Conservation (phyloP, 2,797 vertebrate genomes). For the Typhlichthys eigenmanni region DNA sequence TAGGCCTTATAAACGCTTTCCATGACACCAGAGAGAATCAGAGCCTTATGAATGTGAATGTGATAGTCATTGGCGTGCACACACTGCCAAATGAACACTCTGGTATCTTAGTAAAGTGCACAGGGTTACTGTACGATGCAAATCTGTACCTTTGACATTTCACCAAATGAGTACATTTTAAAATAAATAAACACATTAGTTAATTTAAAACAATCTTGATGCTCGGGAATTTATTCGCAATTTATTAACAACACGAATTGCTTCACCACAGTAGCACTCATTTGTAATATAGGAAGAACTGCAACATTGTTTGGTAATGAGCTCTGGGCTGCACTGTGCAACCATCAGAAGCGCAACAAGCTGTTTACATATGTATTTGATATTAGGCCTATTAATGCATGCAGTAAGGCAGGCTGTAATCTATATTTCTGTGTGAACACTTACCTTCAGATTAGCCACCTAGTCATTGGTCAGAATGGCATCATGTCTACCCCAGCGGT, state of each 20-base stretch:
- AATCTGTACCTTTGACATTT: slow-evolving; percentile 73
- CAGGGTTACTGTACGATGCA: slow-evolving; percentile 12
- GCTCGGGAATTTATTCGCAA: neutral
- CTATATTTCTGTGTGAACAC: slow-evolving; percentile 7
- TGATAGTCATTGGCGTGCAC: slow-evolving; percentile 3
- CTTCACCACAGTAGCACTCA: neutral
- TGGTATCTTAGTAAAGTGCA: slow-evolving; percentile 50
- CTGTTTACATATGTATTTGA: neutral
- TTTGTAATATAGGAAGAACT: neutral
- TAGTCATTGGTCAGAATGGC: slow-evolving; percentile 95
- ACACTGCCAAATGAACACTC: slow-evolving; percentile 34
- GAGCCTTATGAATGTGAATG: neutral
- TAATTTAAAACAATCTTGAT: neutral
- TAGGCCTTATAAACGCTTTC: too few species aligned
- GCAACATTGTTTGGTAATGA: slow-evolving; percentile 32
- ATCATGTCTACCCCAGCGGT: slow-evolving; percentile 97
- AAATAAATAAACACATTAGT: neutral
- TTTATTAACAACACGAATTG: neutral
- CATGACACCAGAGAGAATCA: too few species aligned
- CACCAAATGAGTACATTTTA: neutral
- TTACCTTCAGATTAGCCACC: slow-evolving; percentile 82
- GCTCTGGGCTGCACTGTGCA: slow-evolving; percentile 11
- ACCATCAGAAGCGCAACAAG: neutral
- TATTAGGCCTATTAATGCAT: too few species aligned
- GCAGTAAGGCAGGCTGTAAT: too few species aligned